Percentiles rank a stretch among this genome's conserved stretches.
phyloP scores from a whole-genome alignment of 37 sponge, comb jelly and placozoan genomes.

The Mnemiopsis leidyi region DNA sequence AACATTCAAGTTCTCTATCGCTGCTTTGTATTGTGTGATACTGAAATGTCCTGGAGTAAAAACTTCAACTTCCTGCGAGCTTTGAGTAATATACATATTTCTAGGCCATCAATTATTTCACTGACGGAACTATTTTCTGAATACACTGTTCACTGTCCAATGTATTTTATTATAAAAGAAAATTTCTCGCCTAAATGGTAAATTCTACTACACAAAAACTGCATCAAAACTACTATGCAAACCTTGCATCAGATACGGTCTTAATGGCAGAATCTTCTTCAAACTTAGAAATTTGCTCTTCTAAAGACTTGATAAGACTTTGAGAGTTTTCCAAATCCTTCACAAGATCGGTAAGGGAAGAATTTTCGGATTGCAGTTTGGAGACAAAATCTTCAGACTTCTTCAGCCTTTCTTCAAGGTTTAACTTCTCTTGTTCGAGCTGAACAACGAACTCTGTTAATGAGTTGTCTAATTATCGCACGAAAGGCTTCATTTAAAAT shows the following conservation, averaged over 20 bases:
- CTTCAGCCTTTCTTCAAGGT: background rate
- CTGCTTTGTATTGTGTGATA: background rate
- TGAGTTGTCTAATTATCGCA: too few species aligned
- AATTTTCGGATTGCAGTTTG: background rate
- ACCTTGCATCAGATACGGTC: background rate
- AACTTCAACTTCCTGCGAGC: too few species aligned
- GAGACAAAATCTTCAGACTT: background rate
- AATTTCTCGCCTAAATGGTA: too few species aligned
- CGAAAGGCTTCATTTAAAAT: too few species aligned
- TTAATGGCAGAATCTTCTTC: background rate
- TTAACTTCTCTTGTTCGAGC: conserved; percentile 7
- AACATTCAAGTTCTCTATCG: background rate
- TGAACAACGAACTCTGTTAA: too few species aligned
- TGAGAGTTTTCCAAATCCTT: background rate
- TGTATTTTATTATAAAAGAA: too few species aligned
- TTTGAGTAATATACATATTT: too few species aligned
- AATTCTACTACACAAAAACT: too few species aligned
- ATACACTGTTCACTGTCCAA: too few species aligned
- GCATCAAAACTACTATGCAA: too few species aligned
- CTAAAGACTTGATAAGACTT: background rate
- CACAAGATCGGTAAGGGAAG: background rate
- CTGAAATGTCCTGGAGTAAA: background rate
- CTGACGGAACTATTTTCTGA: too few species aligned
- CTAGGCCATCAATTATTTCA: too few species aligned
- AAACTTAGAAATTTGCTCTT: background rate